Base-by-base conservation (phyloP, 2,888 invertebrate species). In the Lithodes maja region DNA sequence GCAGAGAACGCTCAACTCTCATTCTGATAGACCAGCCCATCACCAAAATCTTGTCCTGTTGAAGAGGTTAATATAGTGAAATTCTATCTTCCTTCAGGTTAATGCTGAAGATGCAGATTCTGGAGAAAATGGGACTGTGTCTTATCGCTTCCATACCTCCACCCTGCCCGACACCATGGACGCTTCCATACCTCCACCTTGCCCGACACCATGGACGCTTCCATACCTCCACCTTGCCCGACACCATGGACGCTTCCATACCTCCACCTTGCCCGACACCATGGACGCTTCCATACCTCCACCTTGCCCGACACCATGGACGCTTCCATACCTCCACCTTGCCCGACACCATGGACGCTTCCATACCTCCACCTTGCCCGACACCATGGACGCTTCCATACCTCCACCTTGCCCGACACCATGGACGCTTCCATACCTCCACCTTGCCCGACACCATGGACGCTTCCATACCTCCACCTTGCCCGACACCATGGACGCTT, bases 41-140 rank as follows among this genome's bases (percentile, higher is more conserved):
- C n/a, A n/a, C n/a, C n/a, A n/a, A 33, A 33, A 33, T 33, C 33
- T 33, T 33, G 33, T 33, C 33, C 33, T 33, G 33, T 33, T 33
- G 33, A 33, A 33, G 33, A 33, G 33, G 33, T 33, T 33, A 33
- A 33, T 33, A 33, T 33, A 33, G 33, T 33, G 33, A 33, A 96
- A 92, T 33, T 33, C 33, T 33, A 33, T 33, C 33, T 33, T 33
- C 33, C 33, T 0, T 33, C 33, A 33, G 33, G 96, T 99, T 1
- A 95, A 95, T 78, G 99, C 99, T 0, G 96, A 96, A 91, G 99
- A 99, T 94, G 96, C 95, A n/a, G 99, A 99, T 94, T 96, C 97
- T 0, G 98, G 98, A 0, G 98, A 98, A 93, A 99, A 98, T 94
- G 98, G 98, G 0, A 98, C 97, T 94, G 96, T 99, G 92, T 98